Conservation (phyloP, 2,113 vertebrate genomes). For the Campylomormyrus numenius region DNA sequence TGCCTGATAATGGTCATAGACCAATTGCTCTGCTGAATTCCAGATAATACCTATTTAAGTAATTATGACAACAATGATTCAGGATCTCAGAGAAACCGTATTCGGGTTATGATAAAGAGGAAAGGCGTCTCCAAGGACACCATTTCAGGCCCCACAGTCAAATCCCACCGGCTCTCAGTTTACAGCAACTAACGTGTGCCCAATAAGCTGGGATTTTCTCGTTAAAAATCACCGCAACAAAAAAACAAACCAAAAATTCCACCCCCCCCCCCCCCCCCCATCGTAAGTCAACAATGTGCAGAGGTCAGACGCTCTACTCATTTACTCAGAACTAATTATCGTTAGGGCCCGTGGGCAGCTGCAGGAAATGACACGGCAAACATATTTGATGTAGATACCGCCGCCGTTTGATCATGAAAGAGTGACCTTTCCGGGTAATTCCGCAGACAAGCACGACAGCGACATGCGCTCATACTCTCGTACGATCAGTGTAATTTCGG, state of each 20-base stretch:
- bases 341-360: slow-evolving; percentile 49
- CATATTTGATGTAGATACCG: slow-evolving; percentile 44
- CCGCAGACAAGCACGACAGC: neutral
- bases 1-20: neutral
- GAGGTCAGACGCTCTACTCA: slow-evolving; percentile 45
- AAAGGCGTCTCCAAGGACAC: slow-evolving; percentile 46
- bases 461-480: neutral
- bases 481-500: neutral
- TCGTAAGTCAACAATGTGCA: slow-evolving; percentile 45
- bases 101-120: slow-evolving; percentile 48
- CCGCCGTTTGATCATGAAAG: slow-evolving; percentile 39
- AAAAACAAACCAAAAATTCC: no score
- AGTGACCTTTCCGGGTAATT: slow-evolving; percentile 33
- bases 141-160: slow-evolving; percentile 50
- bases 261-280: slow-evolving; percentile 38
- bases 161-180: slow-evolving; percentile 36
- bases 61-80: neutral
- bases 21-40: neutral
- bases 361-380: slow-evolving; percentile 50
- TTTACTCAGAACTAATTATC: slow-evolving; percentile 51
- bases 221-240: slow-evolving; percentile 53
- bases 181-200: slow-evolving; percentile 43
- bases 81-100: neutral
- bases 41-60: neutral
- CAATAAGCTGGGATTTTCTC: slow-evolving; percentile 51